Evolutionary conservation across 1,140 invertebrate species (phyloP).

Genomic region (Carcinoscorpius rotundicauda): DNA sequence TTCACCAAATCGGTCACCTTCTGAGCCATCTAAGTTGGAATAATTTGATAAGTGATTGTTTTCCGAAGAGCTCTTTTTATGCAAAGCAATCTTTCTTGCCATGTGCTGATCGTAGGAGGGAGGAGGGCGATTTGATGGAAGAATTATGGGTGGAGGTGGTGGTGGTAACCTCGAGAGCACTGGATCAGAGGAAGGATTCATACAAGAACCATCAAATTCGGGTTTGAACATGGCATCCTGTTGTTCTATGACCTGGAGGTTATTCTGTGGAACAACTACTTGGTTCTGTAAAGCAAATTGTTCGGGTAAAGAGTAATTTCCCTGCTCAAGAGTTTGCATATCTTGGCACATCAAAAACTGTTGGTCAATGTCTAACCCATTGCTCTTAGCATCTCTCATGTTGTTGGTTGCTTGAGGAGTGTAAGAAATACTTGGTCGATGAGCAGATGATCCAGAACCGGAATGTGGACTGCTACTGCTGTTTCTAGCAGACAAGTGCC

Average conservation of each 20-base stretch:
- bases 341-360: conserved; percentile 13
- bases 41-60: conserved; percentile 15
- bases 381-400: not conserved
- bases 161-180: too few relatives aligned
- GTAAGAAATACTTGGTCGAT: conserved; percentile 6
- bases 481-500: conserved; percentile 78
- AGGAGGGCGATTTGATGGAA: conserved; percentile 5
- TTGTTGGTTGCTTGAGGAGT: too few relatives aligned
- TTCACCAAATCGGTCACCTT: conserved; percentile 2
- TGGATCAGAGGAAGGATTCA: too few relatives aligned
- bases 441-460: conserved; percentile 1
- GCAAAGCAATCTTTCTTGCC: conserved; percentile 13
- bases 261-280: too few relatives aligned
- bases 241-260: too few relatives aligned
- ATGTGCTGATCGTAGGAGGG: conserved; percentile 19
- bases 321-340: conserved; percentile 14
- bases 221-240: too few relatives aligned
- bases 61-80: conserved; percentile 12
- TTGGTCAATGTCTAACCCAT: conserved; percentile 8
- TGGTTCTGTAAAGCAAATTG: too few relatives aligned
- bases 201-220: too few relatives aligned
- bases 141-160: too few relatives aligned
- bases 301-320: too few relatives aligned
- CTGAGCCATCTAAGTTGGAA: conserved; percentile 18
- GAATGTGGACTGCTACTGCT: conserved; percentile 17